Evolutionary conservation across 2,888 invertebrate species (phyloP), one percentile per base, ranked within the genome.

Genomic region (Druceiella hillmani): DNA sequence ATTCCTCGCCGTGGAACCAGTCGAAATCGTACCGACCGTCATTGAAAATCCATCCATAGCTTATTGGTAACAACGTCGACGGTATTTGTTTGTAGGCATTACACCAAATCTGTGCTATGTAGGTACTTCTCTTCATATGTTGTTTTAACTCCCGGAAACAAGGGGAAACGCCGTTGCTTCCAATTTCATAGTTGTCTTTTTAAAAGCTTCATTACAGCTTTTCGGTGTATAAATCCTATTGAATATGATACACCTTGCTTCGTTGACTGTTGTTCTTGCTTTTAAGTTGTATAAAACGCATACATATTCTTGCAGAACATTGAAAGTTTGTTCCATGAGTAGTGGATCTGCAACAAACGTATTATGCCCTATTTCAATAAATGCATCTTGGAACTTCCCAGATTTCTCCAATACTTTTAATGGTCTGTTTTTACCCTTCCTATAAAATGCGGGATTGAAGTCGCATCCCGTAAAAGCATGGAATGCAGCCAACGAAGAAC

Each of bases 1-100:
- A 47, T 48, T 50, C 44, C 44, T 48, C 48, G 41, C 47, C 48
- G 43, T 47, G 42, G 24, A 47, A 50, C 46, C 50, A 50, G 31
- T 46, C 42, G 41, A 49, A 45, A 40, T 46, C 40, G 41, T 44
- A 47, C 45, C n/a, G n/a, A n/a, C n/a, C n/a, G 44, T 48, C 48
- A 47, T 43, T 45, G 7, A 48, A 2, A 33, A 43, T 26, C 44
- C 46, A 49, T 40, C 49, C 49, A 45, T 48, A 46, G 25, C 29
- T 45, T 34, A 42, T 45, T 47, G 48, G 48, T 13, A 40, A 42
- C 44, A 48, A 45, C 41, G 45, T 45, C 39, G 48, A 44, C 43
- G 44, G 48, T 44, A 43, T 24, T 45, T 48, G 38, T 41, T 40
- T 44, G 38, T 44, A 45, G 37, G 46, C 47, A 47, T 46, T 47